A percentile compares a stretch with the other conserved stretches of the same genome.
These are phyloP conservation scores for Lithophane semibrunnea DNA, from an alignment of 2,888 invertebrate species.

Conservation along the genomic window DNA sequence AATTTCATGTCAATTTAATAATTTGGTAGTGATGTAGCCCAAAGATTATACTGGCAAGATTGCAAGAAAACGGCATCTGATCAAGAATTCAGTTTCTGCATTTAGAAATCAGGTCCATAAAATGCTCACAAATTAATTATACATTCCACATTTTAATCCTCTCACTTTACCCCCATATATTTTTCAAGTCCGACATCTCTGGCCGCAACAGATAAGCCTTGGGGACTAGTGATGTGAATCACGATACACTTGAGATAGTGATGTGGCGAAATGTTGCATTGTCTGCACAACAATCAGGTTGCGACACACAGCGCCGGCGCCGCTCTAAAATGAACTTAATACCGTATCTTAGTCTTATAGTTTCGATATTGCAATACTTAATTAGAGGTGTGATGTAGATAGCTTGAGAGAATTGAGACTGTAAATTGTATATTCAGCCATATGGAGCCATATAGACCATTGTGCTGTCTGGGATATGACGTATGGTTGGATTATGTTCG, in stretches of 20 bases:
- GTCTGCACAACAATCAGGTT: constrained; percentile 66
- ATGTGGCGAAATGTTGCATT: constrained; percentile 64
- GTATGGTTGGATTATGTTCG: constrained; percentile 14
- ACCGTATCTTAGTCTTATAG: constrained; percentile 58
- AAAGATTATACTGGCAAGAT: background rate
- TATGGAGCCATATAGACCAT: constrained; percentile 30
- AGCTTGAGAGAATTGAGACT: constrained; percentile 56
- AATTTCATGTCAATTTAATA: background rate
- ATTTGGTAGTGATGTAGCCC: background rate
- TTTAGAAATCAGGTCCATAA: constrained; percentile 33
- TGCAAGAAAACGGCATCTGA: background rate
- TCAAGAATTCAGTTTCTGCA: constrained; percentile 15
- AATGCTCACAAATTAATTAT: constrained; percentile 40
- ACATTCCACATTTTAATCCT: constrained; percentile 47
- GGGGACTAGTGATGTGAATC: constrained; percentile 66
- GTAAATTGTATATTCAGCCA: constrained; percentile 8
- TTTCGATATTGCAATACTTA: constrained; percentile 62
- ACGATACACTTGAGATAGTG: constrained; percentile 63
- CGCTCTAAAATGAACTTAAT: constrained; percentile 55
- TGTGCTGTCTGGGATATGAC: constrained; percentile 48
- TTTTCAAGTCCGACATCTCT: constrained; percentile 29
- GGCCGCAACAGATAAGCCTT: constrained; percentile 52
- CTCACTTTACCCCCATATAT: constrained; percentile 22
- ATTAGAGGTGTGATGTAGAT: constrained; percentile 65
- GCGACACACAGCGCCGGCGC: constrained; percentile 35